Evolutionary conservation across 2,888 invertebrate species (phyloP), one percentile per base, ranked within the genome.

Genomic region (Drosophila flavopinicola): DNA sequence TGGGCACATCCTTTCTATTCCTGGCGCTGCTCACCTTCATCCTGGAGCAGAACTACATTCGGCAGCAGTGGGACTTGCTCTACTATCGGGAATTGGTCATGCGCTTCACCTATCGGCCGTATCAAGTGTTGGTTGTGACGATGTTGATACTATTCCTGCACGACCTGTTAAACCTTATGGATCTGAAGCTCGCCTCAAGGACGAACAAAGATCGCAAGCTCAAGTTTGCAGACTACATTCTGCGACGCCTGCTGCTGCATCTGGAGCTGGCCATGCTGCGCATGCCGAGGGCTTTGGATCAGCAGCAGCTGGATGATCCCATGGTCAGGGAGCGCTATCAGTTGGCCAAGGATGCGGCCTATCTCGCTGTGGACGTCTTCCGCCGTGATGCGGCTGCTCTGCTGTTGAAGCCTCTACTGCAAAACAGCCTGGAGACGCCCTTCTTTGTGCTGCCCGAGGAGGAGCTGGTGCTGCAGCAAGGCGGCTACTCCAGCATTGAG

Each of bases 221-320:
- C 0, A 23, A 20, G 5, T 78, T 27, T 20, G 66, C 56, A 5
- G 17, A 54, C 25, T 82, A 69, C 1, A 69, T 82, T 7, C 13
- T 78, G 32, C 72, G 78, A 1, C 83, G 83, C 3, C 20, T 78
- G 37, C 9, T 78, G 5, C 32, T 58, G n/a, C 66, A 75, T 2
- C 58, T 78, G 42, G 67, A 75, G 7, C 11, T 35, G 48, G 75
- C 73, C 35, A 38, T 53, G 37, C 9, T 39, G n/a, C 20, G 24
- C 0, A 23, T 71, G 44, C 66, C 78, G 1, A 1, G 5, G 5
- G 6, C 5, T 0, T 4, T 17, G 6, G 9, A 33, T 0, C 5
- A 23, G 15, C n/a, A 35, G 1, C 29, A 25, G 2, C 10, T 60
- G 20, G 10, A 42, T 0, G 41, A 73, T 35, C 41, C 52, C 0